These are phyloP conservation scores for Alauda arvensis DNA, from an alignment of 2,797 vertebrate species.

Conservation along the genomic window DNA sequence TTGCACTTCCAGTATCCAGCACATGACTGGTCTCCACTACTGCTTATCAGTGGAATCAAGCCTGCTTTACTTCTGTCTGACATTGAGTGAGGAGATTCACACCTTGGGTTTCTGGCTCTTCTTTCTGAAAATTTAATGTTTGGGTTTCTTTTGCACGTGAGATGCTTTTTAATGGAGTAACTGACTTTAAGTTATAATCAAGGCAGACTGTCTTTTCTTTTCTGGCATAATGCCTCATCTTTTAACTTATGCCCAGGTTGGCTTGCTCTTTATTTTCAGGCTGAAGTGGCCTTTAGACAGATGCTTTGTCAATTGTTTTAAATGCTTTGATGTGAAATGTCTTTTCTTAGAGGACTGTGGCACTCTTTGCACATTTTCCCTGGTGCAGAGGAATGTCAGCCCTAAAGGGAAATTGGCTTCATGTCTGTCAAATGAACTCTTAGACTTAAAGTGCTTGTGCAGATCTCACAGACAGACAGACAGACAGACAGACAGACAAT, in stretches of 20 bases:
- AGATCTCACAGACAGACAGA: neutral
- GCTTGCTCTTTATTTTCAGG: neutral
- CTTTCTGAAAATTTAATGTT: neutral
- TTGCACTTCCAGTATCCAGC: neutral
- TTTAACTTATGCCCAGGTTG: neutral
- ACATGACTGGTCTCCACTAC: neutral
- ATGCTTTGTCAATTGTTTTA: neutral
- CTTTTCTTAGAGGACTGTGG: neutral
- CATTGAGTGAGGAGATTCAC: neutral
- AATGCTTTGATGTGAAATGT: neutral
- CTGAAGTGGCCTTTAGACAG: neutral
- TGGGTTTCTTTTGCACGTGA: neutral
- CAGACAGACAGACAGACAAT: neutral
- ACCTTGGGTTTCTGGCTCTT: neutral
- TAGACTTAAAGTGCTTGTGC: neutral
- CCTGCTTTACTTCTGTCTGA: neutral
- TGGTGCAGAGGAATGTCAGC: neutral
- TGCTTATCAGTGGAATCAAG: neutral
- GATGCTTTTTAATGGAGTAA: neutral
- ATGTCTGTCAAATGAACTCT: neutral
- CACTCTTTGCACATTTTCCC: neutral
- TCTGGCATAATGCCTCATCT: neutral
- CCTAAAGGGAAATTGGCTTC: neutral
- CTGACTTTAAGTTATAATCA: neutral
- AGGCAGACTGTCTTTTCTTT: neutral